Conservation (phyloP, 2,888 invertebrate genomes). For the Syritta pipiens region DNA sequence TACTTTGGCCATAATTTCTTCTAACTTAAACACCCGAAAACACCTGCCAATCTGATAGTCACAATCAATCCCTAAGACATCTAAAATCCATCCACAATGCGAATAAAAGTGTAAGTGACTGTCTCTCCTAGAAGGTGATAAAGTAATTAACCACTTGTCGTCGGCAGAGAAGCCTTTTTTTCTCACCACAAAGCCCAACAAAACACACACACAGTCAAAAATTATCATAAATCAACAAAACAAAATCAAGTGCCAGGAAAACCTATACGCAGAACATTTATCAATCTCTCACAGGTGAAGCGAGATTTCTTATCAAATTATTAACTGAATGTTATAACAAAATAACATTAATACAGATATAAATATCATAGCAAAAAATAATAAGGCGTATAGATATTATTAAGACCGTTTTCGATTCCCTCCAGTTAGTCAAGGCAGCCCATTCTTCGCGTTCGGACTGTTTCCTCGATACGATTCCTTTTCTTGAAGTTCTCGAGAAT, state of each 20-base stretch:
- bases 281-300: slow-evolving; percentile 33
- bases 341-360: slow-evolving; percentile 53
- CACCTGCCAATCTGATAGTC: too few relatives aligned
- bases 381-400: slow-evolving; percentile 46
- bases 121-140: slow-evolving; percentile 35
- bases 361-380: slow-evolving; percentile 51
- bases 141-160: slow-evolving; percentile 53
- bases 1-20: too few relatives aligned
- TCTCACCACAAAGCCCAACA: slow-evolving; percentile 1
- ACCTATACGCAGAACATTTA: slow-evolving; percentile 39
- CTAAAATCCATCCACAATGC: slow-evolving; percentile 10
- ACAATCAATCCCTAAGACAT: slow-evolving; percentile 16
- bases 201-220: slow-evolving; percentile 75
- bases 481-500: not conserved
- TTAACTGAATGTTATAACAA: slow-evolving; percentile 48
- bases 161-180: slow-evolving; percentile 21
- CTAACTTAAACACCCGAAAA: too few relatives aligned
- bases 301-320: slow-evolving; percentile 66
- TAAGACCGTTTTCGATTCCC: slow-evolving; percentile 48
- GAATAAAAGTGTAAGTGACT: slow-evolving; percentile 42
- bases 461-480: slow-evolving; percentile 18
- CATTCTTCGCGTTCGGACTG: slow-evolving; percentile 44
- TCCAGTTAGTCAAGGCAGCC: slow-evolving; percentile 47
- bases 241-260: slow-evolving; percentile 32
- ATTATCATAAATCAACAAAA: slow-evolving; percentile 35